Evolutionary conservation across 2,113 vertebrate species (phyloP).

Genomic region (Arizona elegans): DNA sequence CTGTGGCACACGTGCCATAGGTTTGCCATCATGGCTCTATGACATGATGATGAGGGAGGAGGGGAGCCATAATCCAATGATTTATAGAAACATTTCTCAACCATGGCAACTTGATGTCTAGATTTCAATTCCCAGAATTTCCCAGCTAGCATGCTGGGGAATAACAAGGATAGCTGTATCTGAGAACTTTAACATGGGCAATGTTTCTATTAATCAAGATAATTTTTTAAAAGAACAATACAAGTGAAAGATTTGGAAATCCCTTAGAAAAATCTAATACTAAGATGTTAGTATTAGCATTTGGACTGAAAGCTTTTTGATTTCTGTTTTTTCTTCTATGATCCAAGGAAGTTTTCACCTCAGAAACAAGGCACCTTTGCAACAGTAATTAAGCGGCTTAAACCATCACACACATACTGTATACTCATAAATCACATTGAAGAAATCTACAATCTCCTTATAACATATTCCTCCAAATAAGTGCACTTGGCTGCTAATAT

Average conservation of each 20-base stretch:
- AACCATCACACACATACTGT: not conserved
- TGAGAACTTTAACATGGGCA: not conserved
- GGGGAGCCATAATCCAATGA: not conserved
- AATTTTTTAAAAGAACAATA: not conserved
- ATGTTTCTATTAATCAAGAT: not conserved
- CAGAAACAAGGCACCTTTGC: not conserved
- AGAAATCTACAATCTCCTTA: not conserved
- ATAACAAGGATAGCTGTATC: not conserved
- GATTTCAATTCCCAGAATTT: not conserved
- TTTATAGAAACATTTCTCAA: not conserved
- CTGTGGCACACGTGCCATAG: too few species aligned
- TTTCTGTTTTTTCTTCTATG: not conserved
- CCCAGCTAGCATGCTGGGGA: not conserved
- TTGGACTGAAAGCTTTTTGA: not conserved
- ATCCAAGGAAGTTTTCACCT: not conserved
- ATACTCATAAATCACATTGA: not conserved
- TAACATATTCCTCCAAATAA: not conserved
- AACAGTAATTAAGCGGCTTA: not conserved
- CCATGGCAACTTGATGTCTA: not conserved
- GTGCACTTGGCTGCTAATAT: not conserved
- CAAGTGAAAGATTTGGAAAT: not conserved
- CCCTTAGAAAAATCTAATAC: not conserved
- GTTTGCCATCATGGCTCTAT: not conserved
- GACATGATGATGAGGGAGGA: not conserved
- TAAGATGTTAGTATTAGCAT: not conserved